Percentiles rank a stretch among this genome's conserved stretches.
These are phyloP conservation scores for Pseudomugil gertrudae DNA, from an alignment of 2,797 vertebrate species.

Conservation along the genomic window DNA sequence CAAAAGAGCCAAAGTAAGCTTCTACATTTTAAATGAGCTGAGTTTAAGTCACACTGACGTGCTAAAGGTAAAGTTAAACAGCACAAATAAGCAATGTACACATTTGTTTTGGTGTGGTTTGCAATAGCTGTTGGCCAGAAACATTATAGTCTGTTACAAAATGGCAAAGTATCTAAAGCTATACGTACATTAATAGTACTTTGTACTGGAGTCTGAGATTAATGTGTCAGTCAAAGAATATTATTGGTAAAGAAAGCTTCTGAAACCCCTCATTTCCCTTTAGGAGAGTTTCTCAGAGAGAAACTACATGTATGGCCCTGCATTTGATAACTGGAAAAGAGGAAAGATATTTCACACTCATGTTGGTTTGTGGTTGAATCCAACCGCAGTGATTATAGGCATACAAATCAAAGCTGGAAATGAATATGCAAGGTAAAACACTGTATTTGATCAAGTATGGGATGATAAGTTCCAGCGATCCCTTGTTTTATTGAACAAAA, in stretches of 20 bases:
- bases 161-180: conserved; percentile 15
- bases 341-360: too few species aligned
- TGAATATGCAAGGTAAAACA: too few species aligned
- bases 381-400: too few species aligned
- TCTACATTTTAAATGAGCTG: not conserved
- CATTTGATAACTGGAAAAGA: too few species aligned
- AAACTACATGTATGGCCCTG: too few species aligned
- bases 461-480: too few species aligned
- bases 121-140: conserved; percentile 24
- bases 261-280: too few species aligned
- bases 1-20: not conserved
- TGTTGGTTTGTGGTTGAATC: too few species aligned
- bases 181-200: conserved; percentile 12
- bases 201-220: not conserved
- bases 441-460: too few species aligned
- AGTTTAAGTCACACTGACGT: conserved; percentile 19
- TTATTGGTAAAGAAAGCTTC: conserved; percentile 43
- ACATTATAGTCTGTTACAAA: conserved; percentile 6
- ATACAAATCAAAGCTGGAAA: too few species aligned
- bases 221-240: conserved; percentile 21
- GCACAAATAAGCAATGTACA: conserved; percentile 28
- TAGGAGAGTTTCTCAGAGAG: too few species aligned
- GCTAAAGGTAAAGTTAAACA: conserved; percentile 62
- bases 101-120: conserved; percentile 44
- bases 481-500: too few species aligned